A percentile compares a stretch with the other conserved stretches of the same genome.
Evolutionary conservation across 2,888 invertebrate genomes (phyloP).

Genomic region (Marronus borbonicus): DNA sequence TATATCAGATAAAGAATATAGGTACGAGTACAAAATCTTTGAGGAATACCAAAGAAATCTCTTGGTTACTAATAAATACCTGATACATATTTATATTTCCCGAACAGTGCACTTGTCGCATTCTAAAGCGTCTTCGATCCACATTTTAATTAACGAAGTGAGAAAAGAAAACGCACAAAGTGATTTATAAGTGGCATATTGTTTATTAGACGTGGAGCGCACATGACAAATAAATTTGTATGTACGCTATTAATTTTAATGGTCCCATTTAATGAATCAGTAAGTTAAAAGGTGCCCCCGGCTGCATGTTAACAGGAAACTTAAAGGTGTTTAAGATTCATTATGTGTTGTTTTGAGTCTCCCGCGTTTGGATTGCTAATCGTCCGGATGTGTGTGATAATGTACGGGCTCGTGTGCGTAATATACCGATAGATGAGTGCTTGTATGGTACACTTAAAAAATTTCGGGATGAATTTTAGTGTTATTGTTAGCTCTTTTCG

Average conservation of each 20-base stretch:
- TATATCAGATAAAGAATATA: no score
- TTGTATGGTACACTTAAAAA: no score
- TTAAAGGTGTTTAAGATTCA: conserved; percentile 54
- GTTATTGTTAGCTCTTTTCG: no score
- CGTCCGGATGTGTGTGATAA: conserved; percentile 44
- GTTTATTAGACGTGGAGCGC: conserved; percentile 12
- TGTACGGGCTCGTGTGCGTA: not conserved
- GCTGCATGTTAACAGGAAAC: conserved; percentile 55
- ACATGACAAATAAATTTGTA: conserved; percentile 23
- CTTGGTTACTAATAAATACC: no score
- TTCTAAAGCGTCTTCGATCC: no score
- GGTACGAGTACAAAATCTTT: no score
- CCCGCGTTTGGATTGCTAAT: conserved; percentile 55
- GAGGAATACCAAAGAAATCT: no score
- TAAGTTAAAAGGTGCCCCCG: conserved; percentile 52
- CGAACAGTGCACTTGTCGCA: no score
- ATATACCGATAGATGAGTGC: not conserved
- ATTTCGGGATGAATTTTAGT: no score
- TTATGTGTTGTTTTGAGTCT: conserved; percentile 52
- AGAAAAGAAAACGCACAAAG: not conserved
- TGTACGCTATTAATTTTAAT: conserved; percentile 57
- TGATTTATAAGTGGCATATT: conserved; percentile 9
- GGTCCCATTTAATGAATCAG: conserved; percentile 58
- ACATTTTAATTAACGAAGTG: no score
- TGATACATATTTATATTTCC: no score